These are phyloP conservation scores for Athene noctua DNA, from an alignment of 2,113 vertebrate genomes.

Conservation along the genomic window DNA sequence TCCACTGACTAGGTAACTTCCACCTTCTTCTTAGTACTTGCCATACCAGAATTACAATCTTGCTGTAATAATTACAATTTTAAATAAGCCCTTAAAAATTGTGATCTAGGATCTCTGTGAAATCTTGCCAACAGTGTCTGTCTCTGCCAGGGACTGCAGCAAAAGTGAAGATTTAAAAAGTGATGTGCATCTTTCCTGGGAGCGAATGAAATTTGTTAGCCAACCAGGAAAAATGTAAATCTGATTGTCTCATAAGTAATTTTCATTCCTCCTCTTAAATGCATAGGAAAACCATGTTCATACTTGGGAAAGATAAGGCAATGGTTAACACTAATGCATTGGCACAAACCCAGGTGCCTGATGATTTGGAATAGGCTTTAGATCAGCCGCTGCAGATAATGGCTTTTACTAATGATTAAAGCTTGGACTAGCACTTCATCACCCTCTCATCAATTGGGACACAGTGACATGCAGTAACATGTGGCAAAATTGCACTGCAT, in stretches of 20 bases:
- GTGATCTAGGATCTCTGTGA: neutral
- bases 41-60: neutral
- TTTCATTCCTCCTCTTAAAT: neutral
- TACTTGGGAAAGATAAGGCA: neutral
- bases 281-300: neutral
- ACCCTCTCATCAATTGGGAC: slow-evolving; percentile 13
- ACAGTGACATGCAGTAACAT: slow-evolving; percentile 6
- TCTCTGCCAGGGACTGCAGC: neutral
- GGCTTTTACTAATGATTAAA: slow-evolving; percentile 61
- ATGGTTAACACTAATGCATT: neutral
- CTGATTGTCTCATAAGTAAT: neutral
- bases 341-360: slow-evolving; percentile 33
- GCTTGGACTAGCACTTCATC: neutral
- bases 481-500: neutral
- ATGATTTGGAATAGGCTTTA: neutral
- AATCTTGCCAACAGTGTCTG: neutral
- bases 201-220: neutral
- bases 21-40: neutral
- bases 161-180: neutral
- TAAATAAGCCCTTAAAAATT: slow-evolving; percentile 18
- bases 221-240: neutral
- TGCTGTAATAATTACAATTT: neutral
- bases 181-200: neutral
- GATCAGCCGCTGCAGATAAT: slow-evolving; percentile 33
- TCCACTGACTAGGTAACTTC: slow-evolving; percentile 90